phyloP scores from a whole-genome alignment of 2,797 vertebrate species.

The Lerista edwardsae region DNA sequence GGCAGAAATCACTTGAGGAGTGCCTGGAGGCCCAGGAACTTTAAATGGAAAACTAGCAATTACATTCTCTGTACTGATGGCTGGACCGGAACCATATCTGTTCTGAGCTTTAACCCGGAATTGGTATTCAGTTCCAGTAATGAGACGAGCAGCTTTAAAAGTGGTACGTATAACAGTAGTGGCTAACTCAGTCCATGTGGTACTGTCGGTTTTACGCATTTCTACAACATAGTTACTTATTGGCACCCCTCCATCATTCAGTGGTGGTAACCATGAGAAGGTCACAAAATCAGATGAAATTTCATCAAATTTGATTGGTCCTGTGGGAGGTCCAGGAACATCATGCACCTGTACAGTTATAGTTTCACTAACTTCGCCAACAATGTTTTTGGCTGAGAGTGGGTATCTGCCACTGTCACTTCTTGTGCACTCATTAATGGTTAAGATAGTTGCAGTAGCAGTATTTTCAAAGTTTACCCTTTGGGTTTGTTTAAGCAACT shows the following conservation, averaged over 20 bases:
- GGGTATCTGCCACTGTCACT: slow-evolving; percentile 90
- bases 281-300: slow-evolving; percentile 89
- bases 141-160: slow-evolving; percentile 92
- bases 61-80: slow-evolving; percentile 88
- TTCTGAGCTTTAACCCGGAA: slow-evolving; percentile 98
- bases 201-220: slow-evolving; percentile 92
- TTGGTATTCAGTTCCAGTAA: slow-evolving; percentile 92
- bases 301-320: slow-evolving; percentile 94
- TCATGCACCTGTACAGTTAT: slow-evolving; percentile 94
- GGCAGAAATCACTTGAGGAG: slow-evolving; percentile 90
- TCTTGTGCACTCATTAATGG: slow-evolving; percentile 89
- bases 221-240: slow-evolving; percentile 95
- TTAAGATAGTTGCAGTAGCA: slow-evolving; percentile 87
- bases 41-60: slow-evolving; percentile 96
- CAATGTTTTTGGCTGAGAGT: slow-evolving; percentile 92
- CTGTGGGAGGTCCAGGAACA: slow-evolving; percentile 94
- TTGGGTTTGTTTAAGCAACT: slow-evolving; percentile 90
- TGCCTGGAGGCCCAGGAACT: slow-evolving; percentile 95
- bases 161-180: slow-evolving; percentile 91
- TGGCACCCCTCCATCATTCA: slow-evolving; percentile 96
- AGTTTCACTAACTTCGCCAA: slow-evolving; percentile 91
- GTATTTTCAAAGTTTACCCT: slow-evolving; percentile 90
- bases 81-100: slow-evolving; percentile 91
- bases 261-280: slow-evolving; percentile 94
- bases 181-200: slow-evolving; percentile 91